phyloP scores from a whole-genome alignment of 2,113 vertebrate genomes.

The Petaurus breviceps region DNA sequence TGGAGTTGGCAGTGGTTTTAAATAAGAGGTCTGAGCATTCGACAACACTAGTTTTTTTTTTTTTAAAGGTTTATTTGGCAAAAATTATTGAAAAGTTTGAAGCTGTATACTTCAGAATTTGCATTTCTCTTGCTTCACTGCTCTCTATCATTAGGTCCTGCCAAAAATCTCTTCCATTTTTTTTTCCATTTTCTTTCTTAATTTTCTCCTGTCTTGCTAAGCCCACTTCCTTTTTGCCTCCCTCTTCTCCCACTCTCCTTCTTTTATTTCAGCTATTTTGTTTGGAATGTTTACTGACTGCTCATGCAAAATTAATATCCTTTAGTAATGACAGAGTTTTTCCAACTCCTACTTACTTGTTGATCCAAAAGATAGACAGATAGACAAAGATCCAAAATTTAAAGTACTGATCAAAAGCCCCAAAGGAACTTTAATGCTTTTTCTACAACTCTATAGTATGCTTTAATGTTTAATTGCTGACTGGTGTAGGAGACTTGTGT shows the following conservation, averaged over 20 bases:
- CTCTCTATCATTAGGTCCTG: neutral
- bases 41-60: neutral
- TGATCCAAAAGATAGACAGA: neutral
- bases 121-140: neutral
- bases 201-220: neutral
- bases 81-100: conserved; percentile 13
- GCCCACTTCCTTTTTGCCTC: neutral
- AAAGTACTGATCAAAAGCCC: neutral
- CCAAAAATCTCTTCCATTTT: neutral
- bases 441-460: neutral
- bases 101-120: neutral
- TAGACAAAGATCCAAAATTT: neutral
- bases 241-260: neutral
- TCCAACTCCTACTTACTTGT: neutral
- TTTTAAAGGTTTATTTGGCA: neutral
- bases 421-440: neutral
- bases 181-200: neutral
- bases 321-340: neutral
- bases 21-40: neutral
- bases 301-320: neutral
- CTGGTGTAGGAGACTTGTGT: neutral
- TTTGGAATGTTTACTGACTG: neutral
- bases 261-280: neutral
- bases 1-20: conserved; percentile 18
- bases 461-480: neutral